Base-by-base conservation (phyloP, 2,888 invertebrate species). In the Seira ritae region DNA sequence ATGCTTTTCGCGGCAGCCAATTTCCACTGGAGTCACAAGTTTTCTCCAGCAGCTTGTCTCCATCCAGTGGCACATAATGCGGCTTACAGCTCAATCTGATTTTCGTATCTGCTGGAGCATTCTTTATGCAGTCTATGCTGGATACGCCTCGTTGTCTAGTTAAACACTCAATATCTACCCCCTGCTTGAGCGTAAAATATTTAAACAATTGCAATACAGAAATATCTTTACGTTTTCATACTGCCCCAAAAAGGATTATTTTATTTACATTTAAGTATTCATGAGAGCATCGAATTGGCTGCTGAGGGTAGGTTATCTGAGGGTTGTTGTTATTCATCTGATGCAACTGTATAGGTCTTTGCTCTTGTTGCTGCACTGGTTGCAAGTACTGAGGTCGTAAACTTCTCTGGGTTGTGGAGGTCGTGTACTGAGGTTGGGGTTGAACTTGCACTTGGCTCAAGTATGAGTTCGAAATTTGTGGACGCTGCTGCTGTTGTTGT, bases 161-260 rank as follows among this genome's bases (percentile, higher is more conserved):
- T 1, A 79, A n/a, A 23, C 80, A 81, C 24, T 75, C 75, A 23
- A 81, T 81, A n/a, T 81, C 80, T 4, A 81, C 70, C 4, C 80
- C 80, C 80, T 81, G 6, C 1, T 42, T 42, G 12, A 42, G 46
- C 12, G 6, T 12, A 10, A 12, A 12, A 42, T 10, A 42, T 42
- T 42, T 12, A 10, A 42, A 42, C 12, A 42, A 42, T 10, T 12
- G 6, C 46, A 12, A 42, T 42, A 42, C 8, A 62, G 60, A n/a
- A 4, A n/a, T n/a, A 60, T 62, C 2, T 17, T 62, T 20, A 62
- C 22, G 22, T 17, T 1, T 62, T 62, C 20, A n/a, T 22, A 3
- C 20, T 62, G 20, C 10, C 22, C 62, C 62, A 67, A 24, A 31
- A n/a, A n/a, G 1, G 22, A 15, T 15, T 24, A 24, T n/a, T 24